Conservation (phyloP, 2,888 invertebrate species). For the Penaeus monodon region DNA sequence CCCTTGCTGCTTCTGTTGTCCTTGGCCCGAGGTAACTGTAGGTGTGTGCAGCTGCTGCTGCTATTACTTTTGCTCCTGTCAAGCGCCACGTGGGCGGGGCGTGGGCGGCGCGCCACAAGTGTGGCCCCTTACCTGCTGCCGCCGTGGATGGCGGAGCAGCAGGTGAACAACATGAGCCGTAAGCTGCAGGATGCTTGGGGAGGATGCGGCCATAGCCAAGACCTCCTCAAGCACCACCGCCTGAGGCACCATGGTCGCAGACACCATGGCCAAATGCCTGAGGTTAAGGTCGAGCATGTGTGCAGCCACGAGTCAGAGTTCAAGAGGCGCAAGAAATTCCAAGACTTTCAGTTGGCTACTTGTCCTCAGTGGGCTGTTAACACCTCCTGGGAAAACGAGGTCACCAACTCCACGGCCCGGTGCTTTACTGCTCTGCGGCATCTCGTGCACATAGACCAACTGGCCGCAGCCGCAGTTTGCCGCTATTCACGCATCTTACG, state of each 20-base stretch:
- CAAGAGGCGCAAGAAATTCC: conserved; percentile 17
- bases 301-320: conserved; percentile 7
- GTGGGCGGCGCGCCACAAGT: conserved; percentile 49
- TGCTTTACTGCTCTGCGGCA: conserved; percentile 40
- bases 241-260: conserved; percentile 54
- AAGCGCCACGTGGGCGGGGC: conserved; percentile 36
- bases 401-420: conserved; percentile 17
- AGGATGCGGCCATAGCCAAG: conserved; percentile 23
- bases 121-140: conserved; percentile 43
- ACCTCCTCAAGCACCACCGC: conserved; percentile 25
- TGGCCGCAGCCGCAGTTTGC: conserved; percentile 36
- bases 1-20: conserved; percentile 54
- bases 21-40: conserved; percentile 43
- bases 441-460: conserved; percentile 45
- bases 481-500: conserved; percentile 29
- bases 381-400: conserved; percentile 33
- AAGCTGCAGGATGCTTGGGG: conserved; percentile 37
- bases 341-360: conserved; percentile 19
- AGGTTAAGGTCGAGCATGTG: conserved; percentile 25
- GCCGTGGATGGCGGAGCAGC: conserved; percentile 32
- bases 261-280: conserved; percentile 14
- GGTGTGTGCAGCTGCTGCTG: conserved; percentile 53
- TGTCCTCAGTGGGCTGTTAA: conserved; percentile 34
- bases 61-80: conserved; percentile 37
- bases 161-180: conserved; percentile 44